Conservation (phyloP, 2,888 invertebrate genomes). For the Xanthorhoe designata region DNA sequence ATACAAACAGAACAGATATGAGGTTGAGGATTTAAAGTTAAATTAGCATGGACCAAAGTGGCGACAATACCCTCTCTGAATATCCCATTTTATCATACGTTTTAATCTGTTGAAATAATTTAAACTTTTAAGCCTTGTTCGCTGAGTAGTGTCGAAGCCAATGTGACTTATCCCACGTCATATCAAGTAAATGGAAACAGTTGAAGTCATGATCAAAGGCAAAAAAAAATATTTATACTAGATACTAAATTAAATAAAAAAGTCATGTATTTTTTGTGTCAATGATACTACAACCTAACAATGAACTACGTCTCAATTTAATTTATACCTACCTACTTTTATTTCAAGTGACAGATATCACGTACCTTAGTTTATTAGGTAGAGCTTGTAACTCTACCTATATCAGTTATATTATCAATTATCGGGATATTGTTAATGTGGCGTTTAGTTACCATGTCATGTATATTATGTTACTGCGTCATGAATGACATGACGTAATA, state of each 20-base stretch:
- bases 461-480: no score
- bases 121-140: constrained; percentile 74
- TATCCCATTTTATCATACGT: constrained; percentile 64
- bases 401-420: no score
- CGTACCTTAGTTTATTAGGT: no score
- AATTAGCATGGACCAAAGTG: constrained; percentile 54
- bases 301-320: no score
- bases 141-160: constrained; percentile 30
- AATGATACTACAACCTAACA: no score
- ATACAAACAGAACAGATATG: constrained; percentile 34
- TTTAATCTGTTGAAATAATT: constrained; percentile 76
- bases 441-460: background rate
- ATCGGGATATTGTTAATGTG: no score
- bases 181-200: background rate
- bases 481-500: constrained; percentile 11
- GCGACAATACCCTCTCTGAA: constrained; percentile 51
- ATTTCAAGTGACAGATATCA: no score
- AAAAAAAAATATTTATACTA: no score
- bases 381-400: no score
- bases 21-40: constrained; percentile 51
- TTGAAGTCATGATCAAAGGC: background rate
- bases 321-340: no score
- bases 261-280: no score
- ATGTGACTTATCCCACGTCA: background rate
- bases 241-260: no score